These are phyloP conservation scores for Campylomormyrus tamandua DNA, from an alignment of 2,113 vertebrate genomes.

Conservation along the genomic window DNA sequence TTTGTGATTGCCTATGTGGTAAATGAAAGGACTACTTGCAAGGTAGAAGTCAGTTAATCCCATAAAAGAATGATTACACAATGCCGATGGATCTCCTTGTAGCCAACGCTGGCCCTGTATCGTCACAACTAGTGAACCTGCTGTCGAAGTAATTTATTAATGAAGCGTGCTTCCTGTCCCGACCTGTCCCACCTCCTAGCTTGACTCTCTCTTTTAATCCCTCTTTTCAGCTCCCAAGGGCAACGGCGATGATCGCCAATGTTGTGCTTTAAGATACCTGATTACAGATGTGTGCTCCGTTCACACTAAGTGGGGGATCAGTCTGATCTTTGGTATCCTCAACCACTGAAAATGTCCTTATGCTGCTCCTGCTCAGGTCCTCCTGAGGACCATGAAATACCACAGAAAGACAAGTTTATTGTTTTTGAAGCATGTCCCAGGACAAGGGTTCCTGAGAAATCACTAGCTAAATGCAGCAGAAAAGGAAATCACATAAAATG, in stretches of 20 bases:
- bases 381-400: neutral
- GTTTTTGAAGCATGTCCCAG: neutral
- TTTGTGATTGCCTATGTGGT: neutral
- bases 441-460: neutral
- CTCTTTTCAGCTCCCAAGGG: neutral
- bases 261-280: neutral
- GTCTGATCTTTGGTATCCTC: neutral
- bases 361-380: neutral
- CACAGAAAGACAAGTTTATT: neutral
- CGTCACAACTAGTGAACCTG: neutral
- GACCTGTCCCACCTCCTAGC: neutral
- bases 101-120: neutral
- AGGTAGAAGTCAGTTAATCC: neutral
- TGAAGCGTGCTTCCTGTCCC: neutral
- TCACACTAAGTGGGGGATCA: neutral
- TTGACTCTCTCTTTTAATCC: neutral
- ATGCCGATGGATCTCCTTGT: neutral
- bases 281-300: neutral
- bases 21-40: neutral
- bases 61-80: neutral
- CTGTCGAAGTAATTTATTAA: neutral
- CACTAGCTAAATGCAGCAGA: neutral
- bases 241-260: neutral
- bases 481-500: neutral
- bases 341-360: neutral